Percentiles rank a stretch among this genome's conserved stretches.
Evolutionary conservation across 1,140 invertebrate species (phyloP).

Genomic region (Lasaia peninsularis): DNA sequence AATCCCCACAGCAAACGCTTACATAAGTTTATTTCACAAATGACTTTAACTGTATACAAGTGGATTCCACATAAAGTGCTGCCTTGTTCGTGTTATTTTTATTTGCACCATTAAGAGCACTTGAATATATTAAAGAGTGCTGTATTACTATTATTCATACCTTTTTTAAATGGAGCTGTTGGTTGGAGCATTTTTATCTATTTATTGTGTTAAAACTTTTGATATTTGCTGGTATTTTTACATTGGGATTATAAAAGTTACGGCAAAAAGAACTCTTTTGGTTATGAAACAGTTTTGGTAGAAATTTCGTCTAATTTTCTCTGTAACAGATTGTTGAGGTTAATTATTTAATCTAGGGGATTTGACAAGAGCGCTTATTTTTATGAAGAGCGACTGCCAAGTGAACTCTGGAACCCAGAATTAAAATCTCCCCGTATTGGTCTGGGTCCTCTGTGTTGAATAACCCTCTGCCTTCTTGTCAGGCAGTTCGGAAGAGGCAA

Average conservation of each 20-base stretch:
- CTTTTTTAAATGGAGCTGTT: constrained; percentile 1
- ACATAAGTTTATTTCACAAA: constrained; percentile 5
- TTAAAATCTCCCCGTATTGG: too few relatives aligned
- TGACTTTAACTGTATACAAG: constrained; percentile 4
- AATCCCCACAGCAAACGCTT: not conserved
- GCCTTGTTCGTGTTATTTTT: constrained; percentile 8
- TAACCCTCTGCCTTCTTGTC: too few relatives aligned
- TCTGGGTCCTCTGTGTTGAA: too few relatives aligned
- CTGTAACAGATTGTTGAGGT: too few relatives aligned
- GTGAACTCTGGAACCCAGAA: too few relatives aligned
- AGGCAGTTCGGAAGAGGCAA: too few relatives aligned
- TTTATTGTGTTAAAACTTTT: not conserved
- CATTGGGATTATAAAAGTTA: not conserved
- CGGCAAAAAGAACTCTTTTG: too few relatives aligned
- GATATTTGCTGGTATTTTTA: not conserved
- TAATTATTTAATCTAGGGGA: too few relatives aligned
- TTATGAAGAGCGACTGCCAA: too few relatives aligned
- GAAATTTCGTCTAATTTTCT: too few relatives aligned
- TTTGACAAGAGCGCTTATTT: too few relatives aligned
- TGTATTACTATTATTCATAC: constrained; percentile 6
- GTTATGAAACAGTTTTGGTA: too few relatives aligned
- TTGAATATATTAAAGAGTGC: constrained; percentile 8
- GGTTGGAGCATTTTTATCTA: not conserved
- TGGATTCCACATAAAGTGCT: not conserved
- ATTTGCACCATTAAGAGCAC: constrained; percentile 10